phyloP scores from a whole-genome alignment of 2,797 vertebrate species.

The Borostomias antarcticus region DNA sequence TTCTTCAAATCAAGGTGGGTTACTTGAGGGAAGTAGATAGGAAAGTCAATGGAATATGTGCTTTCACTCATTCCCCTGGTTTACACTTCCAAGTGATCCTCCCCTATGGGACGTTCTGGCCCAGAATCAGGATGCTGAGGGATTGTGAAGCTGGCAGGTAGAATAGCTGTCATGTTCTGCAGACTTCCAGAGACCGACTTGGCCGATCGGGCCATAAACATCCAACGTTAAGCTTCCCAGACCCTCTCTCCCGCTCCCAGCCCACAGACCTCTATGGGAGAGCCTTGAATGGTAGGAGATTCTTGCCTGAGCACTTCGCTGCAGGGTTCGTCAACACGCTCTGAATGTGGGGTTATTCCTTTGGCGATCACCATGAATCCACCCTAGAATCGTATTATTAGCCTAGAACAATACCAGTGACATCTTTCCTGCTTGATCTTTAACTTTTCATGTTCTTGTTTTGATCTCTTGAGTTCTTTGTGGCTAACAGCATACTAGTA shows the following conservation, averaged over 20 bases:
- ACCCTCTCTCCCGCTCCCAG: constrained; percentile 56
- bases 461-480: not conserved
- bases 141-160: constrained; percentile 45
- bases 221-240: constrained; percentile 75
- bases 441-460: not conserved
- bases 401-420: no score
- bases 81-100: constrained; percentile 38
- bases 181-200: constrained; percentile 72
- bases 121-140: constrained; percentile 42
- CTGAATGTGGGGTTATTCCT: not conserved
- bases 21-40: not conserved
- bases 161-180: constrained; percentile 60
- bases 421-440: not conserved
- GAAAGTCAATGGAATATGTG: constrained; percentile 36
- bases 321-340: not conserved
- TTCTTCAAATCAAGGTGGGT: no score
- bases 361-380: not conserved
- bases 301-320: constrained; percentile 39
- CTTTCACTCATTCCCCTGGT: constrained; percentile 41
- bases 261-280: constrained; percentile 57
- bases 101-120: constrained; percentile 49
- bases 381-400: not conserved
- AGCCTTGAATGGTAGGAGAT: constrained; percentile 68
- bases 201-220: constrained; percentile 73
- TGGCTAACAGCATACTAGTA: not conserved